phyloP scores from a whole-genome alignment of 1,140 invertebrate species.

The Ladona fulva region DNA sequence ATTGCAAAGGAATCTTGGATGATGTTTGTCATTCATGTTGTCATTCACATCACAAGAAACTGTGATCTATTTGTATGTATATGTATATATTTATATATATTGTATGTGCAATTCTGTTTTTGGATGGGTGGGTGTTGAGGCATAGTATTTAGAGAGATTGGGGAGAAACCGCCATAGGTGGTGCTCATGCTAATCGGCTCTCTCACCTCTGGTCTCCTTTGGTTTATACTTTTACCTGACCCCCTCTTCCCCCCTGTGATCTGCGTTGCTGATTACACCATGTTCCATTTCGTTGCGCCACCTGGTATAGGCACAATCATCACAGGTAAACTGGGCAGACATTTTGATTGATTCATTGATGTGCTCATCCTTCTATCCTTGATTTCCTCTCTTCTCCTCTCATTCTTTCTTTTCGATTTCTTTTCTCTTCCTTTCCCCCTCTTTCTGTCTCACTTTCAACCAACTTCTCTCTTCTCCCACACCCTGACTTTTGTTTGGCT shows the following conservation, averaged over 20 bases:
- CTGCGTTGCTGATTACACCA: conserved; percentile 13
- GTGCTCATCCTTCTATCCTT: neutral
- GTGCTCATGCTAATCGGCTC: neutral
- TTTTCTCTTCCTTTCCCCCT: neutral
- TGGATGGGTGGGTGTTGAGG: neutral
- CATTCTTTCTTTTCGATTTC: neutral
- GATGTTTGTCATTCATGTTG: too few species aligned
- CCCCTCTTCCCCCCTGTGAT: conserved; percentile 12
- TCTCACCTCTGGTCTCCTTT: conserved; percentile 12
- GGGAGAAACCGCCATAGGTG: neutral
- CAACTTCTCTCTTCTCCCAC: neutral
- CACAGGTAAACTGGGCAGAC: conserved; percentile 50
- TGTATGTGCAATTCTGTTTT: neutral
- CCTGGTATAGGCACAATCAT: conserved; percentile 53
- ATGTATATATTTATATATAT: too few species aligned
- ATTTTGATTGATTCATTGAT: neutral
- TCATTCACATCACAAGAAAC: too few species aligned
- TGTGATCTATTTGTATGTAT: too few species aligned
- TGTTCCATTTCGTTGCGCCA: conserved; percentile 27
- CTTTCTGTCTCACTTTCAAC: neutral
- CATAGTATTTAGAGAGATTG: neutral
- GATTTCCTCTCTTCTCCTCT: conserved; percentile 26
- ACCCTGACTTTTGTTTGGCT: neutral
- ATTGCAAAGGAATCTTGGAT: too few species aligned
- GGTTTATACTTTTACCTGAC: conserved; percentile 2